phyloP scores from a whole-genome alignment of 37 sponge, comb jelly and placozoan species.

The Ephydatia muelleri region DNA sequence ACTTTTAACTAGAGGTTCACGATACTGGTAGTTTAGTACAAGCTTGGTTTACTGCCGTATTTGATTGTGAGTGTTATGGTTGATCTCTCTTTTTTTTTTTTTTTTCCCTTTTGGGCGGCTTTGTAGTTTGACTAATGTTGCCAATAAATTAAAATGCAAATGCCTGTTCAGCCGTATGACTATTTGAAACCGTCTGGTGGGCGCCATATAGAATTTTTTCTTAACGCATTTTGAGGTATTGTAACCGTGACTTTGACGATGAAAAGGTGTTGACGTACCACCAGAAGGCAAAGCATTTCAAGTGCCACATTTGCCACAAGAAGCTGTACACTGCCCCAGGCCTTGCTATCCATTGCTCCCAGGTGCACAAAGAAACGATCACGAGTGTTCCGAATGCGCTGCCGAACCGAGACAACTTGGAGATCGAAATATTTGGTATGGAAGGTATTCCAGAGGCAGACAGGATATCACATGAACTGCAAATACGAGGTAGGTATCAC shows the following conservation, averaged over 20 bases:
- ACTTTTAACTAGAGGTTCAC: neutral
- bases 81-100: neutral
- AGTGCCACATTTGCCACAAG: conserved; percentile 98
- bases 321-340: conserved; percentile 98
- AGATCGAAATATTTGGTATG: conserved; percentile 95
- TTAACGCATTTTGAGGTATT: conserved; percentile 73
- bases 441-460: conserved; percentile 98
- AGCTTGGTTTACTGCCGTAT: neutral
- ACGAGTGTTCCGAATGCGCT: conserved; percentile 91
- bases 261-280: conserved; percentile 97
- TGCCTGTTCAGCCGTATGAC: too few relatives aligned
- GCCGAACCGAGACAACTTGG: conserved; percentile 83
- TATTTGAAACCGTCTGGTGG: too few relatives aligned
- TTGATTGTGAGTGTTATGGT: neutral
- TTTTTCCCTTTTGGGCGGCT: neutral
- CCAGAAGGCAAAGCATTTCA: conserved; percentile 99
- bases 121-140: too few relatives aligned
- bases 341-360: conserved; percentile 90
- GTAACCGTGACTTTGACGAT: conserved; percentile 98
- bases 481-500: conserved; percentile 51
- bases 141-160: too few relatives aligned
- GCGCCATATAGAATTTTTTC: conserved; percentile 32
- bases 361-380: conserved; percentile 96
- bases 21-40: neutral
- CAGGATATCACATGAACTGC: conserved; percentile 59